Base-by-base conservation (phyloP, 2,113 vertebrate genomes). In the Hymenochirus boettgeri region DNA sequence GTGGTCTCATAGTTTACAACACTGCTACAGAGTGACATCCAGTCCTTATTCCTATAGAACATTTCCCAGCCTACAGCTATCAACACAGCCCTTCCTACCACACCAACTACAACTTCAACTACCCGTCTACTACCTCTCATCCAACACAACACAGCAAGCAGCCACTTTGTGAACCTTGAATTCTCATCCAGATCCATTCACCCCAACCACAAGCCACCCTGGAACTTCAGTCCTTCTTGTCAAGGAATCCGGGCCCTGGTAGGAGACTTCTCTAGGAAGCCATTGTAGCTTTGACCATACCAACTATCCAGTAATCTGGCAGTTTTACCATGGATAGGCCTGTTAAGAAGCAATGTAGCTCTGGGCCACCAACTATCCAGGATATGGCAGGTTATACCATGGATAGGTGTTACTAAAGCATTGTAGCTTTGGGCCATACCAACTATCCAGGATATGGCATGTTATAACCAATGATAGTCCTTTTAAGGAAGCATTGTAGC, bases 221-320 rank as follows among this genome's bases (percentile, higher is more conserved):
- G 90, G 86, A 12, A 70, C 88, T 1, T 73, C 85, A 5, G 90
- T 91, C 70, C 91, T 19, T 77, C 92, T 18, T 96, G 94, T 70
- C 95, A 97, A 75, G 92, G 93, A 62, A 98, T 98, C 75, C 85
- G 95, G 72, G 95, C 95, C 95, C 48, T 98, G 95, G 95, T 98
- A 91, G 84, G 74, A 73, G n/a, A n/a, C n/a, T n/a, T n/a, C n/a
- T n/a, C n/a, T n/a, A n/a, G n/a, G n/a, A n/a, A n/a, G n/a, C n/a
- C n/a, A n/a, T n/a, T n/a, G n/a, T n/a, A n/a, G n/a, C n/a, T n/a
- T n/a, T n/a, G n/a, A n/a, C n/a, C n/a, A n/a, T n/a, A n/a, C n/a
- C n/a, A n/a, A n/a, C n/a, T n/a, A n/a, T n/a, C n/a, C n/a, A n/a
- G n/a, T n/a, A n/a, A n/a, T n/a, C n/a, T n/a, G n/a, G n/a, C n/a